Percentiles rank a stretch among this genome's conserved stretches.
phyloP scores from a whole-genome alignment of 2,113 vertebrate species.

The Rhinolophus sinicus region DNA sequence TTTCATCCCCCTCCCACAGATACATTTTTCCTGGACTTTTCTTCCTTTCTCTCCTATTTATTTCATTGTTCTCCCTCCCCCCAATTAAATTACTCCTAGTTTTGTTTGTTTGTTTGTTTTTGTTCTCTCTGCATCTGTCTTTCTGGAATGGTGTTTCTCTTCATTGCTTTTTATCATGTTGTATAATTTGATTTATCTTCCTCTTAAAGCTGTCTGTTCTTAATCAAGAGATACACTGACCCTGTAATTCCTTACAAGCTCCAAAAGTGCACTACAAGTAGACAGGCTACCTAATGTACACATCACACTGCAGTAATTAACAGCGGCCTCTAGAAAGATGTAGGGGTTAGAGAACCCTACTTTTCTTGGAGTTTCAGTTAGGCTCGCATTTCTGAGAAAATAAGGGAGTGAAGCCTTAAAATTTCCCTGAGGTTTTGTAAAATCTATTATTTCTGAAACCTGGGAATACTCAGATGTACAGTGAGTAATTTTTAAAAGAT shows the following conservation, averaged over 20 bases:
- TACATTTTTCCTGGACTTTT: background rate
- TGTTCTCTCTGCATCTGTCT: background rate
- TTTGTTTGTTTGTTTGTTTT: background rate
- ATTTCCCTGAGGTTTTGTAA: background rate
- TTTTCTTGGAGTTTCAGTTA: conserved; percentile 44
- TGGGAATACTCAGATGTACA: background rate
- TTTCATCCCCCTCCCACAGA: background rate
- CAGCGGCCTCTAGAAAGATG: background rate
- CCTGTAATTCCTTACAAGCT: background rate
- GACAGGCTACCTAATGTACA: background rate
- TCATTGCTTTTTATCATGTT: background rate
- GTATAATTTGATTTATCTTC: conserved; percentile 35
- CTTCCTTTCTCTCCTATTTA: background rate
- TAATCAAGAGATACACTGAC: conserved; percentile 37
- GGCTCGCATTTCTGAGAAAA: conserved; percentile 46
- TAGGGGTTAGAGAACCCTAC: background rate
- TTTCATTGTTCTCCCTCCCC: background rate
- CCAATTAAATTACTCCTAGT: background rate
- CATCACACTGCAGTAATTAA: background rate
- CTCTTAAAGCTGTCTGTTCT: conserved; percentile 9
- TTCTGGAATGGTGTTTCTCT: background rate
- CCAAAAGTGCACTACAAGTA: background rate
- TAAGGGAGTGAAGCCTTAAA: background rate
- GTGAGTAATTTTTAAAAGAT: background rate
- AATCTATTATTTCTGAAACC: conserved; percentile 19